phyloP scores from a whole-genome alignment of 2,113 vertebrate species.

The Otis tarda region DNA sequence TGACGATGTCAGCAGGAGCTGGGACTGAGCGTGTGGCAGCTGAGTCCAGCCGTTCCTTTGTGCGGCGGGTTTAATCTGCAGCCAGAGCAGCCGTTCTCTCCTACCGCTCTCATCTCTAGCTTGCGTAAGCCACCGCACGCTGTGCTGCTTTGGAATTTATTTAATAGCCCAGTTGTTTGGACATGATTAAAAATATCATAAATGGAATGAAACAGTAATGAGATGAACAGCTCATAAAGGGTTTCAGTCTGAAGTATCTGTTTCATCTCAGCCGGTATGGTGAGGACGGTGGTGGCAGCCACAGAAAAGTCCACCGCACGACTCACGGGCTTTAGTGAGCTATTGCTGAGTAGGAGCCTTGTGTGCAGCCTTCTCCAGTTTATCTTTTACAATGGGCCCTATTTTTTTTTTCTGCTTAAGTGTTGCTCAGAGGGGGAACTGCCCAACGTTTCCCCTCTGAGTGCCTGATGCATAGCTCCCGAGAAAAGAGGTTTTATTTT shows the following conservation, averaged over 20 bases:
- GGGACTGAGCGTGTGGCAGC: neutral
- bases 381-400: neutral
- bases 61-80: neutral
- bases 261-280: neutral
- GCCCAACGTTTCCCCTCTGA: neutral
- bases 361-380: neutral
- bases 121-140: neutral
- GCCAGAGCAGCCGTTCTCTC: neutral
- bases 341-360: neutral
- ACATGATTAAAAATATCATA: slow-evolving; percentile 24
- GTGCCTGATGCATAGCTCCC: neutral
- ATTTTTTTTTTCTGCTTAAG: neutral
- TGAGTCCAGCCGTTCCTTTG: neutral
- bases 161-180: slow-evolving; percentile 21
- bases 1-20: neutral
- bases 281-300: neutral
- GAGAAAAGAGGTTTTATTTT: neutral
- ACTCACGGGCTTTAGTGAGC: neutral
- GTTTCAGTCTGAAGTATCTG: neutral
- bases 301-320: neutral
- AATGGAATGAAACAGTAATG: neutral
- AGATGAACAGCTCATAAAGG: neutral
- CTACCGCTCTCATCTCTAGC: neutral
- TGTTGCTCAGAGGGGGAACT: neutral
- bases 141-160: neutral